Evolutionary conservation across 2,888 invertebrate genomes (phyloP), one percentile per base, ranked within the genome.

Genomic region (Cistogaster globosa): DNA sequence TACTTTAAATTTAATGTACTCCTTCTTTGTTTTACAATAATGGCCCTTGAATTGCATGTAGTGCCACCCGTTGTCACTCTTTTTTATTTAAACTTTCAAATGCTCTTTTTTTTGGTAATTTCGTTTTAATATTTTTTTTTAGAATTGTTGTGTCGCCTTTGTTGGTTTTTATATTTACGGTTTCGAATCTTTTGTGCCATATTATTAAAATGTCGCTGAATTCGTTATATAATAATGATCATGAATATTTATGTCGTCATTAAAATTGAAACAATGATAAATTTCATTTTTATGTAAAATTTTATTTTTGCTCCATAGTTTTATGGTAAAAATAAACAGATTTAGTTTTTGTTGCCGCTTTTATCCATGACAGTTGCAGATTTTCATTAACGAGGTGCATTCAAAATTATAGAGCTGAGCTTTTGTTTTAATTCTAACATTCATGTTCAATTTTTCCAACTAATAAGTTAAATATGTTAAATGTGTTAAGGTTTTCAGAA

Each of bases 251-350:
- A 84, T 84, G 76, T 81, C 80, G 84, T 84, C 77, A 84, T 84
- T 84, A 81, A 77, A 81, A 84, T 72, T 81, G 83, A 84, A 84
- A 84, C 84, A 84, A 84, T 84, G 84, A 84, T 84, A 84, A 84
- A 84, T 84, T 80, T 76, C 71, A 65, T 81, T 81, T 65, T 81
- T 71, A 79, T 75, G 62, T 83, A 75, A 68, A 55, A 32, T 32
- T 81, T 48, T 63, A 22, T 60, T 53, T 51, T 14, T 32, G 8
- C 32, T 32, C 65, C 57, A 38, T 63, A 71, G 18, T n/a, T 20
- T 32, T 18, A 20, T 36, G 55, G 51, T 68, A 62, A 36, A 65
- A 65, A 84, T 84, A 72, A 67, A 71, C 72, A 80, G 80, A 80
- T 84, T 71, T 36, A 65, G 53, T 72, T 36, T 76, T 48, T 38